phyloP scores from a whole-genome alignment of 2,888 invertebrate species.

The Chironomus riparius region DNA sequence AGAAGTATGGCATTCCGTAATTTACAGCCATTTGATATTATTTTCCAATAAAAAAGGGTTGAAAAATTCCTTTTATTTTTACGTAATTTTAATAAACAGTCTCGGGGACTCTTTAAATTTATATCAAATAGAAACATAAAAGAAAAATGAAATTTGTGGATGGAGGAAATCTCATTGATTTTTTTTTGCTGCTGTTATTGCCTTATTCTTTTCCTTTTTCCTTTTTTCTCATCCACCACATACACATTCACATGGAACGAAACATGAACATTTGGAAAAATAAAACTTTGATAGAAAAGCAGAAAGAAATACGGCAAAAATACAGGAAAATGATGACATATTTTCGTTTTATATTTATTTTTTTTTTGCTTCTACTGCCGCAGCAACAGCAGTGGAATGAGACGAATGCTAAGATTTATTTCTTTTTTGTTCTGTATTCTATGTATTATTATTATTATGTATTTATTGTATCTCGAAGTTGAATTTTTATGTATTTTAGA shows the following conservation, averaged over 20 bases:
- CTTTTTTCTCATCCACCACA: no score
- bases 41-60: conserved; percentile 23
- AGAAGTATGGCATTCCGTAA: neutral
- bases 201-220: no score
- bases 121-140: neutral
- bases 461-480: neutral
- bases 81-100: conserved; percentile 21
- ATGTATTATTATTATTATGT: neutral
- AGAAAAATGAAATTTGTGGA: neutral
- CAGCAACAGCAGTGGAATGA: neutral
- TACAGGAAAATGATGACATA: conserved; percentile 20
- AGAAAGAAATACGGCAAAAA: neutral
- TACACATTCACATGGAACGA: no score
- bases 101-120: conserved; percentile 8
- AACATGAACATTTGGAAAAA: no score
- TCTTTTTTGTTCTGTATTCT: neutral
- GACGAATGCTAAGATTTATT: neutral
- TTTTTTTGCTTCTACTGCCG: neutral
- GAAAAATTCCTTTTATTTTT: neutral
- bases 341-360: neutral
- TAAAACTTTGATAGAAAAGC: no score
- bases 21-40: conserved; percentile 17
- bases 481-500: no score
- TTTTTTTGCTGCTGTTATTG: no score
- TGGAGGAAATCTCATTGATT: neutral